phyloP scores from a whole-genome alignment of 1,140 invertebrate species.

The Drosophila jambulina region DNA sequence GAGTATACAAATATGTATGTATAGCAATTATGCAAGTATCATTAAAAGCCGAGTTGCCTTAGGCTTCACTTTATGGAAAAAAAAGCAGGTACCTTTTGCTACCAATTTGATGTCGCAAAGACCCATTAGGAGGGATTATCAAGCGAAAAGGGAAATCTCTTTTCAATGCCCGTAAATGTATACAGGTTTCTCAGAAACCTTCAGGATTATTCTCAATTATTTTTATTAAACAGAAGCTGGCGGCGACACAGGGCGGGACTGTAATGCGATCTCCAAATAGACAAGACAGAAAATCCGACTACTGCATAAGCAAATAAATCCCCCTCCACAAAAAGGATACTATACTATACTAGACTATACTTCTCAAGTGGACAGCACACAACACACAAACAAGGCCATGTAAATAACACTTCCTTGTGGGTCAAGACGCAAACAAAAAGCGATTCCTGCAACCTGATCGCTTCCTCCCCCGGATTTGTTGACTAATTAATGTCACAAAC shows the following conservation, averaged over 20 bases:
- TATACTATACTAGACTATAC: background rate
- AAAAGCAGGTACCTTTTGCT: conserved; percentile 20
- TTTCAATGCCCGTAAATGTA: conserved; percentile 19
- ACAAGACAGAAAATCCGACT: conserved; percentile 24
- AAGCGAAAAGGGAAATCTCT: background rate
- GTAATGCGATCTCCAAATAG: conserved; percentile 54
- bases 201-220: conserved; percentile 32
- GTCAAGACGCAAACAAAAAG: conserved; percentile 50
- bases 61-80: conserved; percentile 30
- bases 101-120: conserved; percentile 20
- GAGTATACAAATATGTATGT: conserved; percentile 37
- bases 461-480: conserved; percentile 23
- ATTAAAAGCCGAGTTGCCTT: conserved; percentile 60
- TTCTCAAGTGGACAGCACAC: conserved; percentile 38
- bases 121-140: background rate
- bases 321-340: conserved; percentile 25
- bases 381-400: conserved; percentile 15
- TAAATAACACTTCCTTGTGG: conserved; percentile 65
- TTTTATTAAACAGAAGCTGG: conserved; percentile 31
- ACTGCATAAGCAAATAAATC: conserved; percentile 30
- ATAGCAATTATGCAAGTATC: conserved; percentile 59
- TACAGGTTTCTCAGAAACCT: background rate
- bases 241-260: conserved; percentile 14
- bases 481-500: conserved; percentile 59
- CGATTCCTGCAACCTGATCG: conserved; percentile 57